Conservation (phyloP, 1,140 invertebrate species). For the Teleogryllus occipitalis region DNA sequence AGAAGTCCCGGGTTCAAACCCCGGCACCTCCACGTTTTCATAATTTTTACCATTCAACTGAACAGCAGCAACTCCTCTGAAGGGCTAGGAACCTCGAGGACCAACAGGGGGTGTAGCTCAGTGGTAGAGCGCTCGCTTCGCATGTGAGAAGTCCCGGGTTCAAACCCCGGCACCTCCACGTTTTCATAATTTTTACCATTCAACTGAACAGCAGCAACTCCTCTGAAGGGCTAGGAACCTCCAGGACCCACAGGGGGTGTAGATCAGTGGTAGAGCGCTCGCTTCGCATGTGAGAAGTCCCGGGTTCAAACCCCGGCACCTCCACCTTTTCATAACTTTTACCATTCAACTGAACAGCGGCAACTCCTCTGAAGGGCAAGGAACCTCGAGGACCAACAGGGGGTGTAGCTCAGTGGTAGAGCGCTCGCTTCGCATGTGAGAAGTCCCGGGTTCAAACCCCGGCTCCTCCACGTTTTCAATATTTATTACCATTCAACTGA, state of each 20-base stretch:
- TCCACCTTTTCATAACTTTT: slow-evolving; percentile 41
- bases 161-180: slow-evolving; percentile 57
- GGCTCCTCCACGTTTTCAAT: slow-evolving; percentile 56
- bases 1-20: slow-evolving; percentile 63
- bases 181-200: too few relatives aligned
- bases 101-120: slow-evolving; percentile 50
- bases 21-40: slow-evolving; percentile 49
- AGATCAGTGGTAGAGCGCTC: slow-evolving; percentile 56
- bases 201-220: too few relatives aligned
- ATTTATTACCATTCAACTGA: too few relatives aligned
- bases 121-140: slow-evolving; percentile 61
- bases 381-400: too few relatives aligned
- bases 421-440: slow-evolving; percentile 66
- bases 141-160: slow-evolving; percentile 64
- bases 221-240: too few relatives aligned
- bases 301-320: slow-evolving; percentile 61
- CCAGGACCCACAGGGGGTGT: too few relatives aligned
- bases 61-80: too few relatives aligned
- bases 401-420: slow-evolving; percentile 52
- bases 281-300: slow-evolving; percentile 66
- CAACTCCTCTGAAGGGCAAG: too few relatives aligned
- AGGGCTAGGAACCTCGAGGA: too few relatives aligned
- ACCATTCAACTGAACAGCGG: too few relatives aligned
- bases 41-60: too few relatives aligned
- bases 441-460: slow-evolving; percentile 63